Percentiles rank a stretch among this genome's conserved stretches.
Evolutionary conservation across 1,140 invertebrate species (phyloP).

Genomic region (Bombus waltoni): DNA sequence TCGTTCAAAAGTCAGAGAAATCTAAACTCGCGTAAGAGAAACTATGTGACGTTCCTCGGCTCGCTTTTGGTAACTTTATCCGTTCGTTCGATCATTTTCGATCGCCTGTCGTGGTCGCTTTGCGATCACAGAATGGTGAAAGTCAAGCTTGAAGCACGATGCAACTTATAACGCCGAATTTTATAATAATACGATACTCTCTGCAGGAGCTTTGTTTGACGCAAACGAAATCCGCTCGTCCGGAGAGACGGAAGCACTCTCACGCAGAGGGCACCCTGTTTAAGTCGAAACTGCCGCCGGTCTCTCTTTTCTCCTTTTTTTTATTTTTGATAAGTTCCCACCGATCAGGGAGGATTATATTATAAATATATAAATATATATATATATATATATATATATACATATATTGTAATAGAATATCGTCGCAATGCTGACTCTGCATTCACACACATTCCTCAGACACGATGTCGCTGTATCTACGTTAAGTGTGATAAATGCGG

Average conservation of each 20-base stretch:
- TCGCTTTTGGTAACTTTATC: neutral
- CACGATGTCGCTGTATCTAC: slow-evolving; percentile 69
- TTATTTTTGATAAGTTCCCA: slow-evolving; percentile 58
- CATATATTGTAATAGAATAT: slow-evolving; percentile 49
- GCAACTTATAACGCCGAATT: slow-evolving; percentile 13
- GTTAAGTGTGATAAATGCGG: slow-evolving; percentile 69
- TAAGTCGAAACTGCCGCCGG: slow-evolving; percentile 47
- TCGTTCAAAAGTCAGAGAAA: neutral
- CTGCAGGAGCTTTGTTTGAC: slow-evolving; percentile 14
- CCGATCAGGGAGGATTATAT: slow-evolving; percentile 50
- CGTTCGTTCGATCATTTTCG: slow-evolving; percentile 34
- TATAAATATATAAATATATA: slow-evolving; percentile 46
- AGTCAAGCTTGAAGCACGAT: neutral
- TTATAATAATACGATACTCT: neutral
- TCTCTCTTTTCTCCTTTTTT: slow-evolving; percentile 53
- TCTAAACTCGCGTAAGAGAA: neutral
- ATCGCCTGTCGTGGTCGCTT: neutral
- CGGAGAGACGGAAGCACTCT: neutral
- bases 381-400: slow-evolving; percentile 7
- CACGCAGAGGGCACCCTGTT: neutral
- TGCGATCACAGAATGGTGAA: neutral
- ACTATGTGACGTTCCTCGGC: neutral
- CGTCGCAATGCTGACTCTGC: slow-evolving; percentile 59
- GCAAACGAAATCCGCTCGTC: neutral
- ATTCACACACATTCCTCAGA: slow-evolving; percentile 76